phyloP scores from a whole-genome alignment of 2,888 invertebrate species.

The Stomorhina lunata region DNA sequence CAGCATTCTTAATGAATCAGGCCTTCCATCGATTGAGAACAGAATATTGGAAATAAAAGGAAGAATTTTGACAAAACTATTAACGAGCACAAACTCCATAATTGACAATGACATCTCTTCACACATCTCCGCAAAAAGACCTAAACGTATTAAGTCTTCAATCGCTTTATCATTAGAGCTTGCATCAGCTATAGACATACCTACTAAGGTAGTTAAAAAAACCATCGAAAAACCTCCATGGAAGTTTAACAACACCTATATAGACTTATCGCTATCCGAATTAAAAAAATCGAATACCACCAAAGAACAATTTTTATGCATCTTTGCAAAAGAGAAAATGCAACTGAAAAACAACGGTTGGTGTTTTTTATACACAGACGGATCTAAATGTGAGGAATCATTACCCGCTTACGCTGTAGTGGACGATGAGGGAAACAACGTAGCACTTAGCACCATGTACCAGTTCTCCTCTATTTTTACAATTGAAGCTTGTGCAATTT shows the following conservation, averaged over 20 bases:
- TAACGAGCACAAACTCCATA: not conserved
- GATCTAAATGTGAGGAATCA: not conserved
- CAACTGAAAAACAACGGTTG: not conserved
- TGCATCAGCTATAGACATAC: not conserved
- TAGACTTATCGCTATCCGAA: not conserved
- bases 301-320: not conserved
- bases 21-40: no score
- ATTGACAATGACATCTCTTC: not conserved
- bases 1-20: not conserved
- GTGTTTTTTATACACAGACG: no score
- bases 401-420: conserved; percentile 4
- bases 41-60: not conserved
- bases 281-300: not conserved
- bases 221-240: not conserved
- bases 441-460: not conserved
- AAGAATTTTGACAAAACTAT: not conserved
- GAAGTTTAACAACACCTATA: not conserved
- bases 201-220: not conserved
- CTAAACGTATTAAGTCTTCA: not conserved
- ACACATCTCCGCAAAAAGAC: not conserved
- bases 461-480: not conserved
- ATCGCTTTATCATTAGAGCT: not conserved
- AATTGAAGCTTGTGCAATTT: not conserved
- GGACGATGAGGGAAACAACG: not conserved
- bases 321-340: not conserved